Percentiles rank a stretch among this genome's conserved stretches.
Evolutionary conservation across 2,888 invertebrate genomes (phyloP).

Genomic region (Pheosia tremula): DNA sequence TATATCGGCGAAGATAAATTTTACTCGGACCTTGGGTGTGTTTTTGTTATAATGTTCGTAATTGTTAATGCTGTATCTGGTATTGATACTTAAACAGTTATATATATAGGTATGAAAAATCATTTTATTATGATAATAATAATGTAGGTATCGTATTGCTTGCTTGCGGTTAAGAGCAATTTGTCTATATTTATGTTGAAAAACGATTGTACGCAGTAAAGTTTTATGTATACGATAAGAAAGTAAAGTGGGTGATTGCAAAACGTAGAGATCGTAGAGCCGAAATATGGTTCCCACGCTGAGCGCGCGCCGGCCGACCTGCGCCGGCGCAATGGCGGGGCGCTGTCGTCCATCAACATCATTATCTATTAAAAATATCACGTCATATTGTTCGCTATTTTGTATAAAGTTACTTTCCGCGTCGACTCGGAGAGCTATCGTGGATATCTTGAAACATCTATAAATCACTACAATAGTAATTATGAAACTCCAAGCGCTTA

Average conservation of each 20-base stretch:
- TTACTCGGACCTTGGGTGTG: slow-evolving; percentile 33
- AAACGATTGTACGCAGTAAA: slow-evolving; percentile 20
- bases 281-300: slow-evolving; percentile 82
- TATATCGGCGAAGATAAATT: slow-evolving; percentile 42
- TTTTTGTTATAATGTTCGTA: slow-evolving; percentile 23
- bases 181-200: slow-evolving; percentile 6
- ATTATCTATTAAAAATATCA: slow-evolving; percentile 84
- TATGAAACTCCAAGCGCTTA: slow-evolving; percentile 61
- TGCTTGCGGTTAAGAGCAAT: slow-evolving; percentile 26
- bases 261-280: slow-evolving; percentile 69
- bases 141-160: slow-evolving; percentile 14
- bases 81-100: slow-evolving; percentile 6
- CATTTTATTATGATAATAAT: not conserved
- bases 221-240: slow-evolving; percentile 53
- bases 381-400: slow-evolving; percentile 83
- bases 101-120: not conserved
- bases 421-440: slow-evolving; percentile 58
- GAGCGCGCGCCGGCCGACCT: slow-evolving; percentile 52
- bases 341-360: slow-evolving; percentile 81
- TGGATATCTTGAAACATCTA: slow-evolving; percentile 70
- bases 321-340: slow-evolving; percentile 42
- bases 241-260: slow-evolving; percentile 67
- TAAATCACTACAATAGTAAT: slow-evolving; percentile 76
- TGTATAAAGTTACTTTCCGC: slow-evolving; percentile 78
- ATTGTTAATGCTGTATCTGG: slow-evolving; percentile 19